Evolutionary conservation across 2,113 vertebrate genomes (phyloP), one percentile per base, ranked within the genome.

Genomic region (Saccopteryx leptura): DNA sequence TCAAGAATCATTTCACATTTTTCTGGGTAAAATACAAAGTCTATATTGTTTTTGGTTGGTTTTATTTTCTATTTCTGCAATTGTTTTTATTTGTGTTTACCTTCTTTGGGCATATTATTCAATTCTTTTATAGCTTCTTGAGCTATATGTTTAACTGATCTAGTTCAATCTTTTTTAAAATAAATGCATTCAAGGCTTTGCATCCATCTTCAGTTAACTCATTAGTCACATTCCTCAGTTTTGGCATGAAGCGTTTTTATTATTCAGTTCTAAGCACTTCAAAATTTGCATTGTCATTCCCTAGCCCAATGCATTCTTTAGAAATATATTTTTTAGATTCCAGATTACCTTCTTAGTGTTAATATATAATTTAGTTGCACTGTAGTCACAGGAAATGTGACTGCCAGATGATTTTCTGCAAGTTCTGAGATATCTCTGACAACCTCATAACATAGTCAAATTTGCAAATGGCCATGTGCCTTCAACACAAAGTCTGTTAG

Each of bases 251-350:
- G 50, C 52, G 82, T 19, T 94, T 88, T 80, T 82, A 68, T 78
- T 58, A 82, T 75, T 94, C 60, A 50, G 74, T 86, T 86, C 33
- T 90, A 88, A 90, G 13, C n/a, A 58, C 82, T 76, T 90, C 28
- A 80, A 79, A 93, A 58, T 75, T 19, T 71, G 23, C 75, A 54
- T 14, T 65, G 24, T 74, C 68, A 33, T 88, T 81, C 90, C 60
- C 95, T 90, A 94, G 81, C 15, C 28, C 33, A 21, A 21, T 65
- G 74, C 68, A 48, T 96, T 94, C 21, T 52, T 60, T 56, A 90
- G 18, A 92, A 94, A 79, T 46, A 6, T 60, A 26, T 12, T 17
- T 75, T 94, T 94, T 63, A 78, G 39, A 90, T 91, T 96, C 58
- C 7, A 84, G 66, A 81, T 10, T 78, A 54, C 19, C 60, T 52